Evolutionary conservation across 2,888 invertebrate genomes (phyloP), one percentile per base, ranked within the genome.

Genomic region (Platycheirus rosarum): DNA sequence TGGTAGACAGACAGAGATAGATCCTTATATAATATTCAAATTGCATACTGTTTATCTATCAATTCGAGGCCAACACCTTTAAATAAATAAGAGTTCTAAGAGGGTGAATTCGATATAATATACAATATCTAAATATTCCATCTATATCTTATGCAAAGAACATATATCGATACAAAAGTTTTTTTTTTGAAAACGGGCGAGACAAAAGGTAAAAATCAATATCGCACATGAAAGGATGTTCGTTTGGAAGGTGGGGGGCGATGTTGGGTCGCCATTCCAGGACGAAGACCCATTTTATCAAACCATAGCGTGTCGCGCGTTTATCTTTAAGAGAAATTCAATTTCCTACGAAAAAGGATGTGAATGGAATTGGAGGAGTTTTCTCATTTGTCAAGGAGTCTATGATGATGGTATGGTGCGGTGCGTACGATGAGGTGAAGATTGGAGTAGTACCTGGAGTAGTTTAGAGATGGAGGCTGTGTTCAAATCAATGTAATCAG

Each of bases 31-130:
- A 71, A 76, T 71, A 82, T 82, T 82, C 76, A 82, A 82, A 82
- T 82, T 76, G 80, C 80, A 82, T 82, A 82, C 62, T 76, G 76
- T 82, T 82, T 82, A 71, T 76, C 80, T 71, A 70, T 76, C 76
- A 82, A 76, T 82, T 76, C 53, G 62, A 13, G 70, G 80, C 48
- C 75, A 75, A 82, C 80, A 82, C 80, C 80, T 82, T 82, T 76
- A 70, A 80, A 75, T 76, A 70, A 80, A 75, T 76, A 71, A 57
- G 23, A 16, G 29, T 7, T 5, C 8, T 26, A 2, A 9, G 57
- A 53, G 79, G 70, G 69, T 75, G 75, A 75, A 60, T 42, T 60
- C 37, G 14, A 66, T 63, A 40, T 40, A 40, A 57, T 69, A 44
- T 49, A 65, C 7, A 44, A 35, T 63, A 63, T 48, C 37, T 65